Conservation (phyloP, 2,888 invertebrate genomes). For the Flabesymbios commensalis region DNA sequence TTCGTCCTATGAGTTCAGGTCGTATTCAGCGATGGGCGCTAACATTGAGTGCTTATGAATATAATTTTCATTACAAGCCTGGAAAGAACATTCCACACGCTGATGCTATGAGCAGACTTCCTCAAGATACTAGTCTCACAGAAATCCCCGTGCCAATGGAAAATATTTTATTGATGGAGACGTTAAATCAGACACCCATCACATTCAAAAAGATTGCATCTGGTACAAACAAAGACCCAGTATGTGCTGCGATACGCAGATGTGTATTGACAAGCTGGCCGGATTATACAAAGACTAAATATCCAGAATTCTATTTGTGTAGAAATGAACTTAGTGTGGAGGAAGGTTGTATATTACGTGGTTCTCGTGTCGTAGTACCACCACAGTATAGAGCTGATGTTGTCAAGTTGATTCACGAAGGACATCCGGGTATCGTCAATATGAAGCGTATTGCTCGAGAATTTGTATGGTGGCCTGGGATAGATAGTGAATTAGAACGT, state of each 20-base stretch:
- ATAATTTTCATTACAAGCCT: constrained; percentile 14
- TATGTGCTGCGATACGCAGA: neutral
- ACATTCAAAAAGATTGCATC: neutral
- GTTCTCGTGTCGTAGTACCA: constrained; percentile 33
- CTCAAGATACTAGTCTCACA: neutral
- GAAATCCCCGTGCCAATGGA: neutral
- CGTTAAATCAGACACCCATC: neutral
- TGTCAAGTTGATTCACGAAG: constrained; percentile 27
- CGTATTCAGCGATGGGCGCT: constrained; percentile 27
- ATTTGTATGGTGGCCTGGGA: constrained; percentile 37
- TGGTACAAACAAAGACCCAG: neutral
- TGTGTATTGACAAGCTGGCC: neutral
- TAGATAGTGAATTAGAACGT: constrained; percentile 21
- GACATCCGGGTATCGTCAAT: constrained; percentile 31
- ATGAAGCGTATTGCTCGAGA: constrained; percentile 35
- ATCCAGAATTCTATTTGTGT: neutral
- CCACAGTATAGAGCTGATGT: constrained; percentile 13
- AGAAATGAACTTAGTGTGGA: constrained; percentile 19
- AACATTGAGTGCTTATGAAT: constrained; percentile 19
- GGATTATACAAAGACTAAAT: too few relatives aligned
- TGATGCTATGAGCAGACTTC: constrained; percentile 1
- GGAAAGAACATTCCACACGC: constrained; percentile 1
- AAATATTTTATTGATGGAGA: neutral
- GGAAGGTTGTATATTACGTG: constrained; percentile 25
- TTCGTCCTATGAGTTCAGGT: constrained; percentile 20